A percentile compares a stretch with the other conserved stretches of the same genome.
Evolutionary conservation across 1,140 invertebrate species (phyloP).

Genomic region (Caligus rogercresseyi): DNA sequence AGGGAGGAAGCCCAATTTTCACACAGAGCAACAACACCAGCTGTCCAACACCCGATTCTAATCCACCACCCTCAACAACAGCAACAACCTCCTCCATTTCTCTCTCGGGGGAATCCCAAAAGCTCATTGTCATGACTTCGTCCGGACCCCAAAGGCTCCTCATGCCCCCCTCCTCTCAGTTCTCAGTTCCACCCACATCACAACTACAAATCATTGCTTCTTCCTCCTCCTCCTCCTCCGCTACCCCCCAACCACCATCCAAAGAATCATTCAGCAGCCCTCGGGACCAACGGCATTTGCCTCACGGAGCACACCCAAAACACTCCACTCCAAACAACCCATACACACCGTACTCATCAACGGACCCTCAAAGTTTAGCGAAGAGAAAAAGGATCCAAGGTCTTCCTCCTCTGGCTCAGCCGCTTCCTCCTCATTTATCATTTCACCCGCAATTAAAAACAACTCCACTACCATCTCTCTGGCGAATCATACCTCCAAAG

Average conservation of each 20-base stretch:
- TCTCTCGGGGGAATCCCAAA: neutral
- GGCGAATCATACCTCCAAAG: no score
- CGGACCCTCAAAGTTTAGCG: neutral
- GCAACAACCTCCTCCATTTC: neutral
- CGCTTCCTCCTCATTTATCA: no score
- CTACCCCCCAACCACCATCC: no score
- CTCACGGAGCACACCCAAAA: neutral
- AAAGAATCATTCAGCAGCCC: no score
- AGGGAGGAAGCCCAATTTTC: slow-evolving; percentile 6
- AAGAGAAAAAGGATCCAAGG: neutral
- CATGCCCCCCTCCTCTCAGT: neutral
- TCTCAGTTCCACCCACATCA: no score
- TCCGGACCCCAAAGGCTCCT: neutral
- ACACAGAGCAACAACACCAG: neutral
- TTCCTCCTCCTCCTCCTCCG: neutral
- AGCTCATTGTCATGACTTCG: neutral
- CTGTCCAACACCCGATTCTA: no score
- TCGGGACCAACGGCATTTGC: neutral
- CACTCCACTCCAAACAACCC: neutral
- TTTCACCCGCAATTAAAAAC: neutral
- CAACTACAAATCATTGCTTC: no score
- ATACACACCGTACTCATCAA: neutral
- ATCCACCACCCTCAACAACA: no score
- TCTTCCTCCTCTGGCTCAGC: no score
- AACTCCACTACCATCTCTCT: neutral